A percentile compares a stretch with the other conserved stretches of the same genome.
Evolutionary conservation across 2,888 invertebrate genomes (phyloP).

Genomic region (Cactoblastis cactorum): DNA sequence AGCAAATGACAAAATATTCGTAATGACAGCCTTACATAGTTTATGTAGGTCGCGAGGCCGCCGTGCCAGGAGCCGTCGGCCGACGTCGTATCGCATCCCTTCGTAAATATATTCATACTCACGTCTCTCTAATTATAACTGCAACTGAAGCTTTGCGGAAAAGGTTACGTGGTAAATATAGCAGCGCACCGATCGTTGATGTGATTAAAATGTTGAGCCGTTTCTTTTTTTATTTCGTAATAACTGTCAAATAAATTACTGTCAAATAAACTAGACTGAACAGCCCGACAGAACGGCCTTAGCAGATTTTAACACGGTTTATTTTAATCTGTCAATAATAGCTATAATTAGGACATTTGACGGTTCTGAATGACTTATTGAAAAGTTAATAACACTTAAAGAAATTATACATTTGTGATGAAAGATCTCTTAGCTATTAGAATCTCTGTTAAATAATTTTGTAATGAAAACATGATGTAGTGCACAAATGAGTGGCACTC

Average conservation of each 20-base stretch:
- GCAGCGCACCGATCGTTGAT: slow-evolving; percentile 24
- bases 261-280: neutral
- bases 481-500: slow-evolving; percentile 5
- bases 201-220: slow-evolving; percentile 19
- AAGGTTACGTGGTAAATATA: slow-evolving; percentile 29
- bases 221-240: slow-evolving; percentile 2
- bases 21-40: slow-evolving; percentile 23
- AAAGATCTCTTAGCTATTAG: neutral
- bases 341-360: neutral
- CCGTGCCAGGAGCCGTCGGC: slow-evolving; percentile 45
- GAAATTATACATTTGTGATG: neutral
- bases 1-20: slow-evolving; percentile 17
- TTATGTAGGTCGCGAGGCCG: slow-evolving; percentile 55
- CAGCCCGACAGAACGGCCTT: neutral
- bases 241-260: slow-evolving; percentile 8
- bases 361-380: neutral
- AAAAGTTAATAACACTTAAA: neutral
- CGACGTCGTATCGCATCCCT: slow-evolving; percentile 46
- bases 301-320: neutral
- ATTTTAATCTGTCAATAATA: neutral
- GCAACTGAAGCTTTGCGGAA: slow-evolving; percentile 29
- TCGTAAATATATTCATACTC: slow-evolving; percentile 53
- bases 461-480: neutral
- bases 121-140: slow-evolving; percentile 52
- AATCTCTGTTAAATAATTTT: no score